These are phyloP conservation scores for Gobiocypris rarus DNA, from an alignment of 2,113 vertebrate species.

Conservation along the genomic window DNA sequence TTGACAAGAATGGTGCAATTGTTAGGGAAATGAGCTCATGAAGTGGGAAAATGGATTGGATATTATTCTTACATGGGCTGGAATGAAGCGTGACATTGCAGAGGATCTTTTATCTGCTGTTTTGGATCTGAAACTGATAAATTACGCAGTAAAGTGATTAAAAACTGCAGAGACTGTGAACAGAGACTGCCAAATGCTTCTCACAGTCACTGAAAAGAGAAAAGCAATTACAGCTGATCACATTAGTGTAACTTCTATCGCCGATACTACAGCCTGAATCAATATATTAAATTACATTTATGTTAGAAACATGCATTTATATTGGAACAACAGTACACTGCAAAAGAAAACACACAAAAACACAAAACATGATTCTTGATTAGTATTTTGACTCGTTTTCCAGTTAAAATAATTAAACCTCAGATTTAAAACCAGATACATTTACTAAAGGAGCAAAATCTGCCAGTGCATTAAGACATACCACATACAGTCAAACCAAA, in stretches of 20 bases:
- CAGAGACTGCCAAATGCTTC: not conserved
- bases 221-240: conserved; percentile 7
- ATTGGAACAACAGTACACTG: not conserved
- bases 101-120: not conserved
- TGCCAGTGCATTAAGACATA: not conserved
- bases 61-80: not conserved
- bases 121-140: not conserved
- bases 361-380: not conserved
- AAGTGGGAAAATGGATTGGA: conserved; percentile 5
- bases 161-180: not conserved
- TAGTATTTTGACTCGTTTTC: not conserved
- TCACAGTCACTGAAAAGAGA: conserved; percentile 1
- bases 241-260: not conserved
- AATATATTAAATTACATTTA: not conserved
- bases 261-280: not conserved
- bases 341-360: not conserved
- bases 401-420: not conserved
- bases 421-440: not conserved
- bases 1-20: not conserved
- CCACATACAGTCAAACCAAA: too few species aligned
- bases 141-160: not conserved
- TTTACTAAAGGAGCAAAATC: not conserved
- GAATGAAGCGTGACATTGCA: conserved; percentile 4
- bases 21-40: not conserved
- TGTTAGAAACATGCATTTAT: too few species aligned